Evolutionary conservation across 1,140 invertebrate species (phyloP).

Genomic region (Gonioctena quinquepunctata): DNA sequence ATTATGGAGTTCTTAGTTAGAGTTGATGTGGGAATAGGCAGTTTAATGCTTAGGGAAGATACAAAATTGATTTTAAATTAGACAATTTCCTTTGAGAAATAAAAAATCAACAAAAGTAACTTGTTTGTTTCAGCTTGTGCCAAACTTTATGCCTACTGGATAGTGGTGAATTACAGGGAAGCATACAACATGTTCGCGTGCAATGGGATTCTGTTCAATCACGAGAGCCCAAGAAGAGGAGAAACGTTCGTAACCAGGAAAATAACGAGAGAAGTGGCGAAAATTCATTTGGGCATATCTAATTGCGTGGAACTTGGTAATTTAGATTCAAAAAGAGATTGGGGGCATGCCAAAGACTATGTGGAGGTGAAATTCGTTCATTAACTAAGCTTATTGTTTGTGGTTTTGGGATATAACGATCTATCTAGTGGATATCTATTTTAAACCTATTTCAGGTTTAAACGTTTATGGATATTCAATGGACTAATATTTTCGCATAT

Average conservation of each 20-base stretch:
- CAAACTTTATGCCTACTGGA: slow-evolving; percentile 99
- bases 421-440: no score
- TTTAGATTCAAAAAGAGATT: slow-evolving; percentile 94
- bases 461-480: no score
- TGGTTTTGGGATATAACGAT: no score
- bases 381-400: no score
- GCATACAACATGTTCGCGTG: slow-evolving; percentile 98
- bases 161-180: slow-evolving; percentile 96
- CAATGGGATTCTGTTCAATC: slow-evolving; percentile 99
- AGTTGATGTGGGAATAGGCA: no score
- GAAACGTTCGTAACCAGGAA: slow-evolving; percentile 99
- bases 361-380: slow-evolving; percentile 75
- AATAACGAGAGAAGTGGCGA: slow-evolving; percentile 96
- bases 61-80: no score
- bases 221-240: slow-evolving; percentile 96
- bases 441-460: no score
- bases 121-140: slow-evolving; percentile 86
- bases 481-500: no score
- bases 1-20: no score
- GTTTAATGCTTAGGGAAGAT: no score
- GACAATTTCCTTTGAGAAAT: no score
- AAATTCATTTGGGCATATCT: slow-evolving; percentile 88
- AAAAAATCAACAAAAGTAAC: no score
- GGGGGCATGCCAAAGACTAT: slow-evolving; percentile 99
- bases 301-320: slow-evolving; percentile 92